These are phyloP conservation scores for Himalopsyche tibetana DNA, from an alignment of 2,888 invertebrate genomes.

Conservation along the genomic window DNA sequence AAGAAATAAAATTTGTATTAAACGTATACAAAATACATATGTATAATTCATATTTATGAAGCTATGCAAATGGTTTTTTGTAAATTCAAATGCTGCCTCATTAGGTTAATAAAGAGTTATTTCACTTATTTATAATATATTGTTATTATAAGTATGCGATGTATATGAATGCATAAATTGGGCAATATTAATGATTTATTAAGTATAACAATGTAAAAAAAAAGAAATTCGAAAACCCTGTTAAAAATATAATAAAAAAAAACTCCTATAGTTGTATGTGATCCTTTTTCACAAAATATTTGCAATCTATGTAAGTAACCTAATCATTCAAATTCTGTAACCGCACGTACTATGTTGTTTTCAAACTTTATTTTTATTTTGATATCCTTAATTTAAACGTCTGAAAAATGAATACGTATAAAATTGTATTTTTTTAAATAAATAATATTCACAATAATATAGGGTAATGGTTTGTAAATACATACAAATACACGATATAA, in stretches of 20 bases:
- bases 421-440: slow-evolving; percentile 43
- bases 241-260: slow-evolving; percentile 22
- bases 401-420: slow-evolving; percentile 37
- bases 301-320: slow-evolving; percentile 6
- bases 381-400: not conserved
- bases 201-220: slow-evolving; percentile 37
- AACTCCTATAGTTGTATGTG: slow-evolving; percentile 34
- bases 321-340: not conserved
- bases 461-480: slow-evolving; percentile 20
- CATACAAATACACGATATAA: slow-evolving; percentile 21
- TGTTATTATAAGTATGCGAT: slow-evolving; percentile 42
- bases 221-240: slow-evolving; percentile 4
- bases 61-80: slow-evolving; percentile 32
- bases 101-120: slow-evolving; percentile 37
- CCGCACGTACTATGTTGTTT: not conserved
- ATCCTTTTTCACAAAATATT: slow-evolving; percentile 35
- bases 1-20: slow-evolving; percentile 10
- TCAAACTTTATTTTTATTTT: not conserved
- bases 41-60: slow-evolving; percentile 36
- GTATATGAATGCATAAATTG: slow-evolving; percentile 36
- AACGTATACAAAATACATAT: slow-evolving; percentile 33
- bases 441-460: slow-evolving; percentile 35
- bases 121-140: slow-evolving; percentile 40
- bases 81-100: slow-evolving; percentile 41
- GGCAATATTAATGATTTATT: slow-evolving; percentile 40